These are phyloP conservation scores for Gambusia affinis DNA, from an alignment of 2,113 vertebrate species.

Conservation along the genomic window DNA sequence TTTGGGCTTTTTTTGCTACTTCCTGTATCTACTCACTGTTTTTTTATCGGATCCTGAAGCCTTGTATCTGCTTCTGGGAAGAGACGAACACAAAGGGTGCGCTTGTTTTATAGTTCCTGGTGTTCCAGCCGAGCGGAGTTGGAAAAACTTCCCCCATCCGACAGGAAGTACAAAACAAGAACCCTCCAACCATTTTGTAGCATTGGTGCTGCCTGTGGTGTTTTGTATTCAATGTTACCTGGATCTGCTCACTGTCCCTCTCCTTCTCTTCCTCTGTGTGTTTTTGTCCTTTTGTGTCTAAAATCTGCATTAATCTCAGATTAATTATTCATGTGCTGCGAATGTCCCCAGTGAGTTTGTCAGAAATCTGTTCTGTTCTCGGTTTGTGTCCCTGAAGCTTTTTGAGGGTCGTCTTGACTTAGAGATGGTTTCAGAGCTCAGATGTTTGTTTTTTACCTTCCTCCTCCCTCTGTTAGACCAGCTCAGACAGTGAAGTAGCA, in stretches of 20 bases:
- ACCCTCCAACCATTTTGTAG: constrained; percentile 57
- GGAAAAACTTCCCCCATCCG: constrained; percentile 10
- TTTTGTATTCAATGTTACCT: constrained; percentile 61
- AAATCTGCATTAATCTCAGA: constrained; percentile 53
- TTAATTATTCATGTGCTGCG: constrained; percentile 49
- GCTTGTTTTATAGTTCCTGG: constrained; percentile 46
- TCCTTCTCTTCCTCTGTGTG: constrained; percentile 5
- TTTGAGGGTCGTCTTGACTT: background rate
- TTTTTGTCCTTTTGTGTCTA: constrained; percentile 51
- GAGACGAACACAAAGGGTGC: constrained; percentile 34
- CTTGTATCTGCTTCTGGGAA: constrained; percentile 70
- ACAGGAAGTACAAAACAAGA: constrained; percentile 34
- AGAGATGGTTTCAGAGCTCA: constrained; percentile 27
- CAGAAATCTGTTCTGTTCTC: constrained; percentile 34
- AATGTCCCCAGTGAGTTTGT: constrained; percentile 31
- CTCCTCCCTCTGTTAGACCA: background rate
- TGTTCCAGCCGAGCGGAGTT: constrained; percentile 35
- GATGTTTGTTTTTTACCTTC: constrained; percentile 17
- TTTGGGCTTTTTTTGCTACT: constrained; percentile 11
- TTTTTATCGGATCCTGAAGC: constrained; percentile 68
- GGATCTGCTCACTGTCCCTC: constrained; percentile 30
- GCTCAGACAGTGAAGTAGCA: constrained; percentile 15
- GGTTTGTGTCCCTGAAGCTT: constrained; percentile 16
- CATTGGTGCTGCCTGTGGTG: constrained; percentile 71
- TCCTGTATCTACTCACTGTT: constrained; percentile 34